Base-by-base conservation (phyloP, 2,113 vertebrate genomes). In the Vulpes lagopus region DNA sequence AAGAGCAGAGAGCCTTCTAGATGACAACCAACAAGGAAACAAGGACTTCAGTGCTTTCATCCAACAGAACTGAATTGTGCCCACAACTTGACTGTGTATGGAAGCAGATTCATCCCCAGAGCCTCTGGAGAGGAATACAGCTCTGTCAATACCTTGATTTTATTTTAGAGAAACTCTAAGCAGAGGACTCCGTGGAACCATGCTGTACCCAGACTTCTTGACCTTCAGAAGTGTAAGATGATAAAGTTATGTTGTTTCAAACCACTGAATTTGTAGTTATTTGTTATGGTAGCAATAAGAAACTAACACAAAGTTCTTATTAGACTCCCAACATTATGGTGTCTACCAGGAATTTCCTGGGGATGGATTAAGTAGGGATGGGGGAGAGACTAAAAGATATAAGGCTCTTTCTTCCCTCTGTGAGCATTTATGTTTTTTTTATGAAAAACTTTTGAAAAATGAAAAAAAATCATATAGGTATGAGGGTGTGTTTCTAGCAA, bases 361-460 rank as follows among this genome's bases (percentile, higher is more conserved):
- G 53, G 8, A 82, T 78, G 49, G 76, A n/a, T 15, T 86, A 94
- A 38, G 78, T 86, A 89, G 38, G 55, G 17, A 16, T 14, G 2
- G 12, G 22, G 27, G 7, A 57, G 51, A 82, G 55, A 38, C 30
- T 53, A 93, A 92, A 82, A 57, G 25, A 83, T 53, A 86, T 83
- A 92, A 94, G 81, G 32, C 30, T 35, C 64, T 64, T 90, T 78
- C 5, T 95, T 25, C 78, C 43, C 20, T 95, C 60, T 97, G 8
- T 95, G 83, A 80, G 25, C 69, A 94, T 73, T 79, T 62, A 22
- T 64, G 16, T 8, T 62, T 86, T 89, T 83, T 89, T 83, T 57
- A 96, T 92, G 74, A 96, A 93, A 96, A 55, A 55, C 57, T 91
- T 88, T 89, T 92, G 57, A 73, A 89, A 96, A 94, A 88, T 32